Conservation (phyloP, 2,113 vertebrate genomes). For the Canis aureus region DNA sequence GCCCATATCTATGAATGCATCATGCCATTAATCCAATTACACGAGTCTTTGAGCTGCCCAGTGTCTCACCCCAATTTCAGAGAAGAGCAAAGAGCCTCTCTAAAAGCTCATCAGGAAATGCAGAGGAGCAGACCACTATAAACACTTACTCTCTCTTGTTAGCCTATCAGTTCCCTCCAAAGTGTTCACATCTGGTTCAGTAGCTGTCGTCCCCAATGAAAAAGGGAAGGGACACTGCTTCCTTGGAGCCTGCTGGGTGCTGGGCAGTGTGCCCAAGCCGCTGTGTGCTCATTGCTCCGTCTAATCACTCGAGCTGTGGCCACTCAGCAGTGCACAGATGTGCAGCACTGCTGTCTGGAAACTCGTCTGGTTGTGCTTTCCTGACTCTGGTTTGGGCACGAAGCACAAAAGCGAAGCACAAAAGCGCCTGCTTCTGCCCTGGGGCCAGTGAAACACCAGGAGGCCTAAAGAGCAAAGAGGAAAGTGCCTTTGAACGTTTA, state of each 20-base stretch:
- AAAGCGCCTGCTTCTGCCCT: not conserved
- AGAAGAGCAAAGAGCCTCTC: not conserved
- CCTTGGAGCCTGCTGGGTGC: not conserved
- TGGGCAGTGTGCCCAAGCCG: not conserved
- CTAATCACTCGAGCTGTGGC: rapidly evolving
- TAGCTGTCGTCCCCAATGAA: not conserved
- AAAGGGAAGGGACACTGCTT: not conserved
- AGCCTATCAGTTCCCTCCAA: not conserved
- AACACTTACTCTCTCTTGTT: not conserved
- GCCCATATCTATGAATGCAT: not conserved
- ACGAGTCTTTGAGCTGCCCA: not conserved
- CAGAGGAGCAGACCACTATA: not conserved
- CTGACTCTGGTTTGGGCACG: not conserved
- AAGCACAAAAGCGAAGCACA: not conserved
- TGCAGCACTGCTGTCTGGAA: not conserved
- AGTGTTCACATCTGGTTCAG: not conserved
- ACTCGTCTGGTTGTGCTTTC: not conserved
- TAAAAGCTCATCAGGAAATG: not conserved
- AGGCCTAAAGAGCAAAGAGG: not conserved
- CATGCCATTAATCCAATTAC: not conserved
- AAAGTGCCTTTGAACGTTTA: not conserved
- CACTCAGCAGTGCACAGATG: not conserved
- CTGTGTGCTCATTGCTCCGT: not conserved
- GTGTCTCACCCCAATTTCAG: not conserved
- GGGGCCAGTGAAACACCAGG: not conserved